Evolutionary conservation across 30 jellyfish, hydroid and myxozoan species (phyloP), one percentile per base, ranked within the genome.

Genomic region (Hydractinia symbiolongicarpus): DNA sequence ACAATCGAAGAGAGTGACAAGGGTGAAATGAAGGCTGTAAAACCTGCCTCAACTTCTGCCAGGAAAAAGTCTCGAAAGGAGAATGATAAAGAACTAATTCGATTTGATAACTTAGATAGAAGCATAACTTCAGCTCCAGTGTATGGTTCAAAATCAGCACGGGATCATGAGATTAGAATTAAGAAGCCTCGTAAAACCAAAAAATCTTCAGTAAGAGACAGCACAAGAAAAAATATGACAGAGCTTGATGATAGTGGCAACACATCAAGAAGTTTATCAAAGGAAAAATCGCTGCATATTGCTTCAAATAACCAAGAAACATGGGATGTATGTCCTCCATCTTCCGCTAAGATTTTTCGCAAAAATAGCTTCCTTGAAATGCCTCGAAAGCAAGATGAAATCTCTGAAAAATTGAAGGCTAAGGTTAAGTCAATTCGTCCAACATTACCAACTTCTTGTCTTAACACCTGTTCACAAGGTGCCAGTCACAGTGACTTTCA

Each of bases 271-370:
- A 55, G 9, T 77, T 50, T 17, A 21, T 51, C 76, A 9, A 10
- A 53, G 53, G 40, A 7, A n/a, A 51, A 64, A n/a, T 44, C 19
- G 2, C 74, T 64, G 19, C 40, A 51, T 13, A n/a, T 51, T 64
- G 2, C 74, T 6, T n/a, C 40, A 4, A 64, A 51, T 64, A 20
- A 5, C 5, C 54, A 58, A 6, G 88, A 82, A 49, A 54, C 97
- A 4, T 92, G 98, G 98, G 81, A 84, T 50, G 52, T 76, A 13
- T 92, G 98, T 72, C 98, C 98, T 4, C 84, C 95, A 4, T 68
- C 95, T 14, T 16, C 67, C 15, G 79, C 96, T 20, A 79, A 74
- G 14, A 64, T 81, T 44, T 92, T 82, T 67, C 84, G 87, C 14
- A 76, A 81, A 62, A 54, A 21, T 11, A 92, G 96, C 66, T 92